Conservation (phyloP, 2,888 invertebrate species). For the Hirtodrosophila duncani region DNA sequence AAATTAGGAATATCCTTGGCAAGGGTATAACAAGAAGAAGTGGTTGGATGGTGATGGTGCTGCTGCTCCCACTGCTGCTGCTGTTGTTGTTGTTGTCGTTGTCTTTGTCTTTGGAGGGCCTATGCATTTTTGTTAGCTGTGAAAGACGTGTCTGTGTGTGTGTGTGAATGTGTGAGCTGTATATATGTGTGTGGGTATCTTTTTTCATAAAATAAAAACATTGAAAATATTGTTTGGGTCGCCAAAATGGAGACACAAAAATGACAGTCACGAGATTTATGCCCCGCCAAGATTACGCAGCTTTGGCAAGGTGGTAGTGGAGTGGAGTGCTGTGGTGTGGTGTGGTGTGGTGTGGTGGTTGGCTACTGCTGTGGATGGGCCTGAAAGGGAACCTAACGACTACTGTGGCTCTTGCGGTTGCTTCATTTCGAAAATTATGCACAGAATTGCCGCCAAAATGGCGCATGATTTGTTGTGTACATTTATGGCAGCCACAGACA, state of each 20-base stretch:
- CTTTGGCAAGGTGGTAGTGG: slow-evolving; percentile 2
- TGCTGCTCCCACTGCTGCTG: no score
- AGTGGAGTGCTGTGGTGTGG: background rate
- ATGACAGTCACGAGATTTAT: slow-evolving; percentile 75
- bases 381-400: slow-evolving; percentile 40
- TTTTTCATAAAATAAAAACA: slow-evolving; percentile 69
- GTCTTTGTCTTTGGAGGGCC: slow-evolving; percentile 13
- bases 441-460: slow-evolving; percentile 63
- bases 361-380: background rate
- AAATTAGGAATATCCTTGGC: no score
- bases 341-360: background rate
- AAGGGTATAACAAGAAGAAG: no score
- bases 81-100: background rate
- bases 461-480: slow-evolving; percentile 69
- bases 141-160: slow-evolving; percentile 7
- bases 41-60: no score
- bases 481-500: slow-evolving; percentile 46
- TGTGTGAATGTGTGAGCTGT: no score
- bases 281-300: slow-evolving; percentile 72
- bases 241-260: slow-evolving; percentile 76
- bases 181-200: slow-evolving; percentile 47
- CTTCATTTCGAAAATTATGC: slow-evolving; percentile 61
- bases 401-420: slow-evolving; percentile 28
- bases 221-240: slow-evolving; percentile 75
- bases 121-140: background rate